Base-by-base conservation (phyloP, 2,113 vertebrate genomes). In the Corythornis vintsioides region DNA sequence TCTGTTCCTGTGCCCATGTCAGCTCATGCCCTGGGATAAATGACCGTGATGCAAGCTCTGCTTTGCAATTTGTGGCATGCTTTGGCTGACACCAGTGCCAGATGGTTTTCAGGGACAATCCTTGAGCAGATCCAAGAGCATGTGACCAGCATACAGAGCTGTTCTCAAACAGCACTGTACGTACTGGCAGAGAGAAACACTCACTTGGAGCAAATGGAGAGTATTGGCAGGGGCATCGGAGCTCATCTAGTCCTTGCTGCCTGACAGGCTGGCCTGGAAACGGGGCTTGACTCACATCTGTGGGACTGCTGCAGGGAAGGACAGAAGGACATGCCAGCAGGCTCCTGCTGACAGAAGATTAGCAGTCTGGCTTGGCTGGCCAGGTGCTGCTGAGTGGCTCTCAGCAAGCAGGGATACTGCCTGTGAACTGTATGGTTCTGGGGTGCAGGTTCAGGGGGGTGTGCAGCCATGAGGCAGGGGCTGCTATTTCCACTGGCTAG, bases 41-140 rank as follows among this genome's bases (percentile, higher is more conserved):
- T 80, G 11, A 64, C 70, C 33, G 71, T 40, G 74, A 26, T 69
- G 63, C 33, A 56, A 61, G 71, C 67, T 65, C 84, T 89, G 66
- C 78, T 95, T 28, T 70, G 78, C 55, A 19, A 7, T 92, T 66
- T 89, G 79, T 89, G 90, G 57, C 63, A 10, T 3, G 6, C 63
- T 59, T 61, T 87, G 93, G 71, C 81, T 86, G 86, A 18, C 87
- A 76, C 33, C 1, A 0, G 9, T 65, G 91, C 92, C 94, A 86
- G 82, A 63, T 79, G 79, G 91, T 55, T 73, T 90, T 81, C 35
- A 17, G 78, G 74, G 69, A 83, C 92, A 86, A 20, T 91, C 83
- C 45, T 47, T 74, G 67, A 74, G 75, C 83, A 80, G 64, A 67
- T 69, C 83, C 75, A 67, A 67, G 64, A 75, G 72, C 2, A 4